phyloP scores from a whole-genome alignment of 2,888 invertebrate genomes.

The Pheosia tremula region DNA sequence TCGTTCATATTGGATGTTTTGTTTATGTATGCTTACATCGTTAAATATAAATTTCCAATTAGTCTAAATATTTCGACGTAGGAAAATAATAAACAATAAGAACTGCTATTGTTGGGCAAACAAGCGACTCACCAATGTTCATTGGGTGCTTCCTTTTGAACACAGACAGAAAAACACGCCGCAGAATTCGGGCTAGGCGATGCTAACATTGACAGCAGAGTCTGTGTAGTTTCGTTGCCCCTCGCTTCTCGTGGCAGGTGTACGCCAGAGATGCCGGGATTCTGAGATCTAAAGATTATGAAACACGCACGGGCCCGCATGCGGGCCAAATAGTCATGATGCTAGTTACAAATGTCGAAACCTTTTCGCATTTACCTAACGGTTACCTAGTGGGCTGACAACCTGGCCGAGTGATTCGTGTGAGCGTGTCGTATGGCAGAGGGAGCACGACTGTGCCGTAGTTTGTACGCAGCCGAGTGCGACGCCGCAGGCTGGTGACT shows the following conservation, averaged over 20 bases:
- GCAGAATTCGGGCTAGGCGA: slow-evolving; percentile 26
- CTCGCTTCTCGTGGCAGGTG: slow-evolving; percentile 37
- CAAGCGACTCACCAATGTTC: slow-evolving; percentile 55
- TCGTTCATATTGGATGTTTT: too few species aligned
- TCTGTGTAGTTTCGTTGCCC: slow-evolving; percentile 27
- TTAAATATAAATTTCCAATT: background rate
- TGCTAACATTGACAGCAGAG: slow-evolving; percentile 28
- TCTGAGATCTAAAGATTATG: slow-evolving; percentile 73
- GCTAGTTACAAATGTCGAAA: slow-evolving; percentile 51
- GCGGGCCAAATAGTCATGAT: slow-evolving; percentile 50
- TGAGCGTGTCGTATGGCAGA: slow-evolving; percentile 55
- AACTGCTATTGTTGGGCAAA: slow-evolving; percentile 42
- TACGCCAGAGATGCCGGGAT: slow-evolving; percentile 37
- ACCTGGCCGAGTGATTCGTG: slow-evolving; percentile 65
- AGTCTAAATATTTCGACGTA: background rate
- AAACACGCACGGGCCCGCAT: slow-evolving; percentile 64
- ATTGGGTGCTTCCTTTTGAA: slow-evolving; percentile 29
- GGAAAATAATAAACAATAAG: slow-evolving; percentile 22
- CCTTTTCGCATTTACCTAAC: slow-evolving; percentile 68
- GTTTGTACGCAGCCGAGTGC: slow-evolving; percentile 41
- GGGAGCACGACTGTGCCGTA: slow-evolving; percentile 51
- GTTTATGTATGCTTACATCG: background rate
- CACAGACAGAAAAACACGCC: slow-evolving; percentile 21
- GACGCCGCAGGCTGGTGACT: slow-evolving; percentile 48
- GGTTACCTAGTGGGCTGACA: slow-evolving; percentile 82